A percentile compares a stretch with the other conserved stretches of the same genome.
Conservation (phyloP, 1,140 invertebrate genomes). For the Leptestheria dahalacensis region DNA sequence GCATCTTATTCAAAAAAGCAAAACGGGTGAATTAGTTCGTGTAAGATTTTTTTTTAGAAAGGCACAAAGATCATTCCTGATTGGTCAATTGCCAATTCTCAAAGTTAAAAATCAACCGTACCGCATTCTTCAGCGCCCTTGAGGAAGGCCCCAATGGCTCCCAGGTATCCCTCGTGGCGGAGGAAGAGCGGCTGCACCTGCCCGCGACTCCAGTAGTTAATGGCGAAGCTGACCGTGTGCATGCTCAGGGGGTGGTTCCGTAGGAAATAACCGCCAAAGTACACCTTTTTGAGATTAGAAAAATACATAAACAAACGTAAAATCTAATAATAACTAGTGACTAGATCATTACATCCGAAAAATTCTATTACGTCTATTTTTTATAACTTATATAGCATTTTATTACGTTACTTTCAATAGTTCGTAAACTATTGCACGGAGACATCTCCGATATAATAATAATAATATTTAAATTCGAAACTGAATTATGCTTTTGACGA, state of each 20-base stretch:
- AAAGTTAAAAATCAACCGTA: slow-evolving; percentile 16
- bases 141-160: slow-evolving; percentile 60
- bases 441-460: not conserved
- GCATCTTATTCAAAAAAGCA: too few relatives aligned
- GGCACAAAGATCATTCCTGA: too few relatives aligned
- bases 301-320: too few relatives aligned
- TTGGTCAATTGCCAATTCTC: too few relatives aligned
- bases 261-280: slow-evolving; percentile 63
- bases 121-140: slow-evolving; percentile 47
- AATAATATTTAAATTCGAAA: not conserved
- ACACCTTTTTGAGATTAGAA: slow-evolving; percentile 41
- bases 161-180: slow-evolving; percentile 59
- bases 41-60: too few relatives aligned
- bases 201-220: slow-evolving; percentile 61
- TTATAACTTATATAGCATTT: too few relatives aligned
- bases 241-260: slow-evolving; percentile 58
- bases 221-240: slow-evolving; percentile 55
- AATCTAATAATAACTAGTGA: too few relatives aligned
- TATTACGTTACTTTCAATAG: too few relatives aligned
- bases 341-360: too few relatives aligned
- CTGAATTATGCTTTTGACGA: not conserved
- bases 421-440: not conserved
- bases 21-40: too few relatives aligned
- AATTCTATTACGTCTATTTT: too few relatives aligned
- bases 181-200: slow-evolving; percentile 53